These are phyloP conservation scores for Philonicus albiceps DNA, from an alignment of 2,888 invertebrate species.

Conservation along the genomic window DNA sequence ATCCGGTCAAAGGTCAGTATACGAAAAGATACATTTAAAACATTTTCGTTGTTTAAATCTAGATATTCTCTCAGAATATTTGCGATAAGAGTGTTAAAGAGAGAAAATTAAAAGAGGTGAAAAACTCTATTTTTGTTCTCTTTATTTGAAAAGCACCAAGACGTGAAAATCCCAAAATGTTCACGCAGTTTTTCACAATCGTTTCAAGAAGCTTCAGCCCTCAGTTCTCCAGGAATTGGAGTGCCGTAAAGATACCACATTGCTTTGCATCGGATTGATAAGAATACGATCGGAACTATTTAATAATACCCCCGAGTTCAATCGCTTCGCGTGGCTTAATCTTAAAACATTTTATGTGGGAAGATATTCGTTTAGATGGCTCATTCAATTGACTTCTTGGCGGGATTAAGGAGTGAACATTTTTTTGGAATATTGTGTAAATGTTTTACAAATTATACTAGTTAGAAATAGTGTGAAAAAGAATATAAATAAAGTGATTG, in stretches of 20 bases:
- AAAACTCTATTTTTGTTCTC: neutral
- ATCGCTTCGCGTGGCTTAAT: neutral
- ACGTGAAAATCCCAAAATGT: neutral
- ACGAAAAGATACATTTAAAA: neutral
- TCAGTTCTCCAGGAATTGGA: slow-evolving; percentile 9
- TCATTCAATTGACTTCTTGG: neutral
- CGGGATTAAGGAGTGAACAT: neutral
- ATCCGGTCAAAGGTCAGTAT: neutral
- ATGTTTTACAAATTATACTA: neutral
- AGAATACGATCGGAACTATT: neutral
- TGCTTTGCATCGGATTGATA: neutral
- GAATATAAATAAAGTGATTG: neutral
- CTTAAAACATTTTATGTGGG: neutral
- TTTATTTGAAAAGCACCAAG: neutral
- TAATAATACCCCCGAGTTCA: neutral
- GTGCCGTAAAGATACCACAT: neutral
- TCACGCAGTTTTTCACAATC: neutral
- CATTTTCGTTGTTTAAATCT: neutral
- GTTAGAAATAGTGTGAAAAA: neutral
- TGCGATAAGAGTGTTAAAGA: neutral
- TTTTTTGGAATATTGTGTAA: neutral
- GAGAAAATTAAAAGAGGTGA: neutral
- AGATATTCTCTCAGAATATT: neutral
- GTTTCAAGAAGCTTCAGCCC: neutral
- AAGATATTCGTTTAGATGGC: neutral